A percentile compares a stretch with the other conserved stretches of the same genome.
Evolutionary conservation across 2,888 invertebrate species (phyloP).

Genomic region (Cephus sareptanus): DNA sequence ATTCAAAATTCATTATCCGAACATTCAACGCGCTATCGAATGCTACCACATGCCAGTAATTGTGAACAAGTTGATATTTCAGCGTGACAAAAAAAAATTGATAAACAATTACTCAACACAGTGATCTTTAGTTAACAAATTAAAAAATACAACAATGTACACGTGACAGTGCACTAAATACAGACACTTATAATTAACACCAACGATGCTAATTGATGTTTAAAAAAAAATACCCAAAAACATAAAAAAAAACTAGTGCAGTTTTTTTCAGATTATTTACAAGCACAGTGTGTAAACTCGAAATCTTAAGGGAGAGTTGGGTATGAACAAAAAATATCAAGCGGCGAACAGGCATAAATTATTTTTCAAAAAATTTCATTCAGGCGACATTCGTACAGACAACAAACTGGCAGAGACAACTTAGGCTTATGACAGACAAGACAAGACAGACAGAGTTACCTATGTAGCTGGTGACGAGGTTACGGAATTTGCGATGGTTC

Average conservation of each 20-base stretch:
- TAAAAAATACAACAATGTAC: neutral
- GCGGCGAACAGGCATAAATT: neutral
- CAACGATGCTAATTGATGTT: neutral
- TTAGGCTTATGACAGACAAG: constrained; percentile 46
- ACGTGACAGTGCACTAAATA: neutral
- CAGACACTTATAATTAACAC: neutral
- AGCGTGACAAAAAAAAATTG: neutral
- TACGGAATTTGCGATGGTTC: constrained; percentile 99
- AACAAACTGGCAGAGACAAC: constrained; percentile 38
- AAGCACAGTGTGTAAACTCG: neutral
- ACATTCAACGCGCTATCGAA: neutral
- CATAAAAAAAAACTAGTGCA: neutral
- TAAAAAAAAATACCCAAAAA: neutral
- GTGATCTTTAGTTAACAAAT: neutral
- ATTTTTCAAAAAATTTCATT: neutral
- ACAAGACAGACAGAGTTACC: constrained; percentile 74
- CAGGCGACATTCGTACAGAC: constrained; percentile 22
- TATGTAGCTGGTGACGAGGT: constrained; percentile 99
- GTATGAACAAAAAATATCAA: neutral
- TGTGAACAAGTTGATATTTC: neutral
- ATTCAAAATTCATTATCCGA: neutral
- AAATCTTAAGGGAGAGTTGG: neutral
- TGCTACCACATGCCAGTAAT: neutral
- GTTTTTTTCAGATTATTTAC: neutral
- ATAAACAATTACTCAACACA: too few relatives aligned